phyloP scores from a whole-genome alignment of 2,113 vertebrate genomes.

The Lethenteron reissneri region DNA sequence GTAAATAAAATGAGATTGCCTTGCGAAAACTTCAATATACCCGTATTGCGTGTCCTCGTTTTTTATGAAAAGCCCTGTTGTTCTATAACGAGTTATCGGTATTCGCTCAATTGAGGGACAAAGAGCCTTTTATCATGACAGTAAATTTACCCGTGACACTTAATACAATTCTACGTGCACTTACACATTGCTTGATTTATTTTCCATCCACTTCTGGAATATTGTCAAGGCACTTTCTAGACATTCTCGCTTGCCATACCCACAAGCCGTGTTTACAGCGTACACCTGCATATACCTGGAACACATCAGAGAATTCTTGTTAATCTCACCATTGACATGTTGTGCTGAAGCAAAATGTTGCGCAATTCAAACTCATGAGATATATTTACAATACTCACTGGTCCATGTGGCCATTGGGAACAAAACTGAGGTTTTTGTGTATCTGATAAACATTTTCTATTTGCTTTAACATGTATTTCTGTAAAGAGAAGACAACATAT shows the following conservation, averaged over 20 bases:
- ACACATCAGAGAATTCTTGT: neutral
- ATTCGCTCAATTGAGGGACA: too few species aligned
- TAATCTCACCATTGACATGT: neutral
- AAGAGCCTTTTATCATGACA: too few species aligned
- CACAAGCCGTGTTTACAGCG: neutral
- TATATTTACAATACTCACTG: neutral
- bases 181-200: neutral
- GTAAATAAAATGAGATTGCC: too few species aligned
- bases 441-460: neutral
- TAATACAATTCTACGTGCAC: too few species aligned
- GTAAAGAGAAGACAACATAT: neutral
- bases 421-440: neutral
- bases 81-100: too few species aligned
- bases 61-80: too few species aligned
- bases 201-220: neutral
- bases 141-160: too few species aligned
- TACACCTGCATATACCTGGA: slow-evolving; percentile 1
- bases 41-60: too few species aligned
- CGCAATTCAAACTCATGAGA: neutral
- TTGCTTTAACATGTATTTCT: slow-evolving; percentile 2
- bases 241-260: neutral
- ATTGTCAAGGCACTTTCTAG: neutral
- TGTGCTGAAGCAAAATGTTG: too few species aligned
- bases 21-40: too few species aligned
- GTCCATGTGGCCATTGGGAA: neutral